These are phyloP conservation scores for Eclectus roratus DNA, from an alignment of 2,113 vertebrate genomes.

Conservation along the genomic window DNA sequence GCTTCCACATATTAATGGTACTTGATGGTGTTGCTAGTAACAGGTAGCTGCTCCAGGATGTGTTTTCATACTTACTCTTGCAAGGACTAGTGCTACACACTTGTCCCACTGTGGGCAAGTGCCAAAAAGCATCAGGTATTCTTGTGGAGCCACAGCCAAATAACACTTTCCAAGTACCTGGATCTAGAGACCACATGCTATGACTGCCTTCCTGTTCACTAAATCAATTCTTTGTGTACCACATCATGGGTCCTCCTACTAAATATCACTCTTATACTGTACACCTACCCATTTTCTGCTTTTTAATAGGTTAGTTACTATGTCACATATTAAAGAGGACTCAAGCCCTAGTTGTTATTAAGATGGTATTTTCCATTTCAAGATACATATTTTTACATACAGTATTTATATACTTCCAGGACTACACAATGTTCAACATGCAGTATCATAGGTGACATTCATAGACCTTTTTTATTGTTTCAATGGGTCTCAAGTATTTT, in stretches of 20 bases:
- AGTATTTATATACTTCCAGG: background rate
- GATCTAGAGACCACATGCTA: too few relatives aligned
- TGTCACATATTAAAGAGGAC: background rate
- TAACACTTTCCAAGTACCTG: background rate
- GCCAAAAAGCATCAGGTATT: background rate
- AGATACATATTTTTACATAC: background rate
- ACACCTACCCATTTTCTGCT: fast-evolving
- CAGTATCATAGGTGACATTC: background rate
- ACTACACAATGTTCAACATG: fast-evolving
- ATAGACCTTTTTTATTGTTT: background rate
- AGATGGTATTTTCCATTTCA: background rate
- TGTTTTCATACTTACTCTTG: background rate
- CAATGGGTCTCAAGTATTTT: background rate
- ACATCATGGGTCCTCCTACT: background rate
- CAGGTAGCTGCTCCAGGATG: background rate
- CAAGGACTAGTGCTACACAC: fast-evolving
- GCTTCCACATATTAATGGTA: fast-evolving
- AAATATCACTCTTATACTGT: background rate
- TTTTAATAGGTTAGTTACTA: background rate
- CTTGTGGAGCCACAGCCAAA: background rate
- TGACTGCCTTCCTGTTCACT: background rate
- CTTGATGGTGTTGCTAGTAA: background rate
- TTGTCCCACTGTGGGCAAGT: background rate
- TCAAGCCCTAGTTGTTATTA: background rate
- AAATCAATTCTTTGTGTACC: background rate